A percentile compares a stretch with the other conserved stretches of the same genome.
phyloP scores from a whole-genome alignment of 2,797 vertebrate genomes.

The Aphelocoma californica region DNA sequence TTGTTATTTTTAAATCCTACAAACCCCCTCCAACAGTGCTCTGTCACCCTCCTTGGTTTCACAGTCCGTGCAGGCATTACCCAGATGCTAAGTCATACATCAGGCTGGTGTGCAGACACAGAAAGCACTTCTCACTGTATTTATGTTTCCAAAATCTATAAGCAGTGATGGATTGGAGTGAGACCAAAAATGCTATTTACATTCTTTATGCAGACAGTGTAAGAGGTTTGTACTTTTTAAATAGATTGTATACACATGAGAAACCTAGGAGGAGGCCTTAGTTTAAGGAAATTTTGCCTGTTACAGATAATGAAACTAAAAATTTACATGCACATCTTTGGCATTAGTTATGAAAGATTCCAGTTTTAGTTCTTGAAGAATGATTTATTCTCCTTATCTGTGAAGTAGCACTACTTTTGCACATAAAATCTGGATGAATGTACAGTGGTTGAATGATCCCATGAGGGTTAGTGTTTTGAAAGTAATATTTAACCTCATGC shows the following conservation, averaged over 20 bases:
- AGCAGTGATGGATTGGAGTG: background rate
- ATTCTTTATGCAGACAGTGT: background rate
- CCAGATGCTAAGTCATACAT: background rate
- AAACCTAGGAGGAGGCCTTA: background rate
- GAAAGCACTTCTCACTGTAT: background rate
- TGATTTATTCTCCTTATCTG: background rate
- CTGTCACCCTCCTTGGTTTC: background rate
- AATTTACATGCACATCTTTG: background rate
- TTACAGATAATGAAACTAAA: background rate
- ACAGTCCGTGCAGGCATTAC: background rate
- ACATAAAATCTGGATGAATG: background rate
- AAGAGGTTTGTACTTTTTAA: background rate
- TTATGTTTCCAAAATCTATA: background rate
- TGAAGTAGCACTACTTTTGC: background rate
- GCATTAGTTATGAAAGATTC: background rate
- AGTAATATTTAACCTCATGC: background rate
- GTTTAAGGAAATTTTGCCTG: background rate
- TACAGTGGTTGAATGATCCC: background rate
- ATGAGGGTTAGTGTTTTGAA: background rate
- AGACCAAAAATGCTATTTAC: background rate
- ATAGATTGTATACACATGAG: background rate
- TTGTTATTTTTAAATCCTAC: background rate
- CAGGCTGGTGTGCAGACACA: background rate
- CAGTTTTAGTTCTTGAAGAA: background rate
- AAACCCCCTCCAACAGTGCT: rapidly evolving